Conservation (phyloP, 2,113 vertebrate species). For the Oplegnathus fasciatus region DNA sequence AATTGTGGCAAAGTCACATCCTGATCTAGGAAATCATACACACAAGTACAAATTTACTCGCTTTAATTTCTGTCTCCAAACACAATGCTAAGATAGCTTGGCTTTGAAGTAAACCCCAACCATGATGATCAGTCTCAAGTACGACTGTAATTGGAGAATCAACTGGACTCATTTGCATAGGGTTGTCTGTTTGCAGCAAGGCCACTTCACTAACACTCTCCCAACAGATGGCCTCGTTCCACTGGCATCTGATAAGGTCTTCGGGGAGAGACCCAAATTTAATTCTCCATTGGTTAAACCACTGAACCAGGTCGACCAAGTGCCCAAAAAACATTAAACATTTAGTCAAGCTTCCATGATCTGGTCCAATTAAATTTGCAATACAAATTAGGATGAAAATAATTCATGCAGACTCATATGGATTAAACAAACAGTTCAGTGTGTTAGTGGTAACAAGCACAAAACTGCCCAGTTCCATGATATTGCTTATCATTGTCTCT, state of each 20-base stretch:
- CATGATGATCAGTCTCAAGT: neutral
- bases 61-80: neutral
- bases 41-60: neutral
- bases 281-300: conserved; percentile 70
- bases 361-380: conserved; percentile 49
- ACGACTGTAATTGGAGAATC: conserved; percentile 18
- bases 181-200: conserved; percentile 10
- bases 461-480: neutral
- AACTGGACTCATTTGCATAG: conserved; percentile 30
- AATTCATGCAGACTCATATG: neutral
- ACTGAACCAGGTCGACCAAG: conserved; percentile 69
- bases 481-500: neutral
- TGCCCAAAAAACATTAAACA: conserved; percentile 44
- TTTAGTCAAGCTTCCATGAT: conserved; percentile 56
- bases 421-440: conserved; percentile 31
- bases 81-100: neutral
- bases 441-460: conserved; percentile 19
- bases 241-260: conserved; percentile 60
- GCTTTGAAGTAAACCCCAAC: neutral
- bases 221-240: conserved; percentile 69
- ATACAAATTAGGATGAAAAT: conserved; percentile 22
- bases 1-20: neutral
- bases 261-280: conserved; percentile 63
- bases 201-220: conserved; percentile 42
- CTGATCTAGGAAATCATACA: neutral